Percentiles rank a stretch among this genome's conserved stretches.
phyloP scores from a whole-genome alignment of 2,113 vertebrate genomes.

The Podarcis raffonei region DNA sequence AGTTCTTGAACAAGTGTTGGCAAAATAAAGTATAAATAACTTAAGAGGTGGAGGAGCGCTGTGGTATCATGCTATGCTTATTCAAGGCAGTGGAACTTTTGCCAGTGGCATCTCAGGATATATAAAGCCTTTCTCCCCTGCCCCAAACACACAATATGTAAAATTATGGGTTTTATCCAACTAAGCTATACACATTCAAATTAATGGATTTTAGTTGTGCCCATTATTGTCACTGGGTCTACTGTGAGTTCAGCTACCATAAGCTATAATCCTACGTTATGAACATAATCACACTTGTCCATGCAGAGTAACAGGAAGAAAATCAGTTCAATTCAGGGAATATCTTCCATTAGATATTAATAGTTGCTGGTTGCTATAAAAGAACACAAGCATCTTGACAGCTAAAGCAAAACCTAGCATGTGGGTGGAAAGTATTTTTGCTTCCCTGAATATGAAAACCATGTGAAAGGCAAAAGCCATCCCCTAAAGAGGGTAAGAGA shows the following conservation, averaged over 20 bases:
- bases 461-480: background rate
- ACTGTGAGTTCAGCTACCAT: too few species aligned
- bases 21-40: constrained; percentile 20
- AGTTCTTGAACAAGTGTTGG: constrained; percentile 13
- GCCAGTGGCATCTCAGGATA: background rate
- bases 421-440: background rate
- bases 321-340: background rate
- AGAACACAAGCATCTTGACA: background rate
- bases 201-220: too few species aligned
- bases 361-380: too few species aligned
- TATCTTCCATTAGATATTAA: background rate
- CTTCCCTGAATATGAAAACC: background rate
- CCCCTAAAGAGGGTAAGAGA: background rate
- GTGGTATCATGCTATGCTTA: background rate
- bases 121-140: accelerated
- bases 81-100: background rate
- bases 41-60: too few species aligned
- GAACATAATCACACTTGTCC: background rate
- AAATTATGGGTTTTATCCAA: background rate
- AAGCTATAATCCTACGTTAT: background rate
- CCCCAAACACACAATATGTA: background rate
- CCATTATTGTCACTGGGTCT: too few species aligned
- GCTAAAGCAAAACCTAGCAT: background rate
- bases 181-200: too few species aligned
- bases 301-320: background rate